Base-by-base conservation (phyloP, 2,888 invertebrate genomes). In the Torymus aiolomorphi region DNA sequence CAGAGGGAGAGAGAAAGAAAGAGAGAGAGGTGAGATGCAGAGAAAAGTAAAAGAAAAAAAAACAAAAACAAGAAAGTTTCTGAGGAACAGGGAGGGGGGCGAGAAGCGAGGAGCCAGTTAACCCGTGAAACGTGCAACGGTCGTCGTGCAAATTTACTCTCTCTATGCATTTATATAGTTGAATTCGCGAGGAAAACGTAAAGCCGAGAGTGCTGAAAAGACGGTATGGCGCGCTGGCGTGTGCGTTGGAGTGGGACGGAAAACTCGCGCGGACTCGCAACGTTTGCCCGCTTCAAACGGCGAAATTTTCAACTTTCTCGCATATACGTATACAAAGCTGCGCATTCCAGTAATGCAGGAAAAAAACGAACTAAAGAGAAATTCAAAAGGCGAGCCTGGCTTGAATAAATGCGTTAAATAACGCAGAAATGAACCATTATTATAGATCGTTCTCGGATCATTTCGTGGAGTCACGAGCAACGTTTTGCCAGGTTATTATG, bases 151-250 rank as follows among this genome's bases (percentile, higher is more conserved):
- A 79, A 81, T 78, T 78, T 78, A 79, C 76, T 73, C 70, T 74
- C 74, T 81, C 76, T 51, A 76, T 79, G 81, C 81, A 81, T 79
- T 79, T 79, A 76, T 81, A 81, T 76, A 81, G 81, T 79, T 73
- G 73, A 81, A 81, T 79, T 79, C 79, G 71, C 59, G 62, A 81
- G 70, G 73, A 66, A 63, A 75, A 24, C 61, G 66, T 75, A 71
- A 71, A 79, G 57, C 49, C 49, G 56, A 73, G 66, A 78, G 62
- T 67, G 56, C 67, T 57, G 67, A 62, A 78, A 67, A 78, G 67
- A 65, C 66, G 66, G n/a, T 31, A 65, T 24, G 8, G 54, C n/a
- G 69, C 52, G 54, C n/a, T 13, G 14, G 66, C 16, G 49, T 10
- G 66, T 11, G 66, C 42, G 42, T 42, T 42, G 11, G 3, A 66